Conservation (phyloP, 2,113 vertebrate genomes). For the Larimichthys polyactis region DNA sequence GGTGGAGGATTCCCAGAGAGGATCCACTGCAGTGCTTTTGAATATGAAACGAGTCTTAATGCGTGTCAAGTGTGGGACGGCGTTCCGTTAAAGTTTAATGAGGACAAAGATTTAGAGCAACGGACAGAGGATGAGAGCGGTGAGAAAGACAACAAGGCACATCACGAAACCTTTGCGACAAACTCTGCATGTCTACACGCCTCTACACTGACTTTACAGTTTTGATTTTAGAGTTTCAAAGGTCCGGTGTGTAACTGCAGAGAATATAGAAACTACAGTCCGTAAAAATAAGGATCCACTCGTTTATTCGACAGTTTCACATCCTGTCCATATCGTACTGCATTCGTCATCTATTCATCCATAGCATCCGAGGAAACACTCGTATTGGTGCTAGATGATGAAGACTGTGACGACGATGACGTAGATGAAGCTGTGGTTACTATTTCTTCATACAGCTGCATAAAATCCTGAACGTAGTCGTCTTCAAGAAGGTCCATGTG, state of each 20-base stretch:
- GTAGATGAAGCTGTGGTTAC: not conserved
- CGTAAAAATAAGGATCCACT: not conserved
- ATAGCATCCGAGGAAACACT: accelerated
- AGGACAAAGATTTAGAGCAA: not conserved
- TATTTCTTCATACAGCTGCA: not conserved
- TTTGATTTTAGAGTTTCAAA: too few relatives aligned
- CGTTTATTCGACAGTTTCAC: slow-evolving; percentile 8
- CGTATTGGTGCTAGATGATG: accelerated
- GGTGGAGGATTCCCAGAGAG: not conserved
- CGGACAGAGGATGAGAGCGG: not conserved
- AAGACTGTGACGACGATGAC: too few relatives aligned
- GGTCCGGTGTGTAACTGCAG: too few relatives aligned
- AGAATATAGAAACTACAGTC: too few relatives aligned
- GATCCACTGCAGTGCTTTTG: not conserved
- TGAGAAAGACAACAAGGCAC: not conserved
- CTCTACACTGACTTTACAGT: too few relatives aligned
- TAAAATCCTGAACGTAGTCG: accelerated
- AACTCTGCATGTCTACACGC: not conserved
- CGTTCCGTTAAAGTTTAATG: slow-evolving; percentile 10
- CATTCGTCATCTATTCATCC: accelerated
- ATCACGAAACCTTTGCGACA: slow-evolving; percentile 7
- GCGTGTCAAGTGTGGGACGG: slow-evolving; percentile 14
- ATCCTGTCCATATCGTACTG: accelerated
- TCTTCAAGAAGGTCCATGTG: accelerated
- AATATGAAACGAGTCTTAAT: not conserved